Evolutionary conservation across 1,140 invertebrate genomes (phyloP).

Genomic region (Triops cancriformis): DNA sequence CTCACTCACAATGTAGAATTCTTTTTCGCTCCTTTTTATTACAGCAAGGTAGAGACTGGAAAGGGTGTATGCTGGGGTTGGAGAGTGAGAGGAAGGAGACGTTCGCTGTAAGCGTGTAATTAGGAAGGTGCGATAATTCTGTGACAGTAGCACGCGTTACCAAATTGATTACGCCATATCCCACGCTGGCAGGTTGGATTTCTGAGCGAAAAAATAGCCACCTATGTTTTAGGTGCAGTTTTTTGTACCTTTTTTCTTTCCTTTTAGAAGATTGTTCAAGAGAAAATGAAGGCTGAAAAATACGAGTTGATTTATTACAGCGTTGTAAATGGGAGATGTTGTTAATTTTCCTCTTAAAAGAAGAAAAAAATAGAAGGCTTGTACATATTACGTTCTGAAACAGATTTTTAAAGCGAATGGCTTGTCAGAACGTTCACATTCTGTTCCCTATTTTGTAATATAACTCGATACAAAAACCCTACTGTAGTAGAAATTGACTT

Average conservation of each 20-base stretch:
- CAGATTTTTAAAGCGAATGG: no score
- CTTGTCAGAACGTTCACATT: no score
- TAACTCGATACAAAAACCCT: no score
- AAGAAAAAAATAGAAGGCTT: no score
- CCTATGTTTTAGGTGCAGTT: neutral
- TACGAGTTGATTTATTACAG: neutral
- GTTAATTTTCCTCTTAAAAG: no score
- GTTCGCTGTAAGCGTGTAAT: neutral
- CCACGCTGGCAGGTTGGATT: neutral
- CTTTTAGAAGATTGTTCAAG: neutral
- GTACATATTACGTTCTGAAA: no score
- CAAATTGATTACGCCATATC: neutral
- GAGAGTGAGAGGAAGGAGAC: neutral
- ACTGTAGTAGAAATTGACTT: no score
- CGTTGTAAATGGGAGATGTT: no score
- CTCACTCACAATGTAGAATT: neutral
- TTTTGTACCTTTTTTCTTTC: neutral
- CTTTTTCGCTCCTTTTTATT: neutral
- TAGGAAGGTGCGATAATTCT: neutral
- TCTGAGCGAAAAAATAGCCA: neutral
- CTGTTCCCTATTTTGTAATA: no score
- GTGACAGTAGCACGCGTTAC: neutral
- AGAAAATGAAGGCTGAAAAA: neutral
- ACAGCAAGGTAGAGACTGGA: neutral
- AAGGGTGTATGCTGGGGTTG: neutral